Evolutionary conservation across 2,888 invertebrate genomes (phyloP), one percentile per base, ranked within the genome.

Genomic region (Cepaea hortensis): DNA sequence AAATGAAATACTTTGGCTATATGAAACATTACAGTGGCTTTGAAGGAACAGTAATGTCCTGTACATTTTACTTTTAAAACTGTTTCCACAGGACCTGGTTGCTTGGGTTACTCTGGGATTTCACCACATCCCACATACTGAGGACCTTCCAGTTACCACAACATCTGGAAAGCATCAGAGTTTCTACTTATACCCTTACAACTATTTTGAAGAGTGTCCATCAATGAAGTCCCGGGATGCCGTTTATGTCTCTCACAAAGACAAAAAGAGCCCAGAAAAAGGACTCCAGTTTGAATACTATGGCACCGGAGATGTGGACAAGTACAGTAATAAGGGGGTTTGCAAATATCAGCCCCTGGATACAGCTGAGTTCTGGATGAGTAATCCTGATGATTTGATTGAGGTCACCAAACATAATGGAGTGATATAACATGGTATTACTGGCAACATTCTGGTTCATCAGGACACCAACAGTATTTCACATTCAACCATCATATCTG

Each of bases 71-170:
- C 55, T 55, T 55, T 55, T 6, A 55, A 55, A 55, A 55, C 11
- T 55, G 55, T 11, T 55, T 11, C 11, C 55, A 62, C 72, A 82
- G 82, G 82, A 82, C 48, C 72, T 82, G 70, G 82, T 82, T n/a
- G 82, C 72, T 23, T 82, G 82, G 82, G 82, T 82, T 7, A 82
- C 82, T 15, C 72, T 82, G 7, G 82, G 70, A 55, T 35, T 72
- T n/a, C 82, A 82, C 61, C 82, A 82, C 50, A 82, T 82, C 23
- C 82, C 82, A n/a, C 82, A 82, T 55, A 55, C 72, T 23, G 82
- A 82, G 61, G 82, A 82, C n/a, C 73, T 82, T n/a, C 82, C 82
- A n/a, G 82, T 82, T 72, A 72, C 72, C 20, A 61, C 72, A n/a
- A 82, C 82, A 73, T 46, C 82, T 48, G 82, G 82, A 35, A 70